Evolutionary conservation across 2,797 vertebrate genomes (phyloP).

Genomic region (Potorous gilbertii): DNA sequence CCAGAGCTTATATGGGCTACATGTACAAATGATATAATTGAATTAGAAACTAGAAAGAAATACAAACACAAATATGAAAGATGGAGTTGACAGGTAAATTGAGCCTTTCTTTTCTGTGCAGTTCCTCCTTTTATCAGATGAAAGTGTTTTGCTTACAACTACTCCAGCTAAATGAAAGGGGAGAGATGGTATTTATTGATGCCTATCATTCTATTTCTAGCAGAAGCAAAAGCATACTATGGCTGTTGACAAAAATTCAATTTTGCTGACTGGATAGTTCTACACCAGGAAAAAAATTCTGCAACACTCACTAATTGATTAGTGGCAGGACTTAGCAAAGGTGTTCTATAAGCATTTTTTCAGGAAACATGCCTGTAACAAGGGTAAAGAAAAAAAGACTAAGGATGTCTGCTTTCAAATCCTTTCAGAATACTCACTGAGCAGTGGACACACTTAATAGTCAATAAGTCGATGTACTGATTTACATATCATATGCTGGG

Average conservation of each 20-base stretch:
- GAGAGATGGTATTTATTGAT: constrained; percentile 68
- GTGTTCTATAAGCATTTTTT: not conserved
- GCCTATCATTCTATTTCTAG: constrained; percentile 71
- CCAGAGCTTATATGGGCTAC: not conserved
- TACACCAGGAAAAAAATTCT: constrained; percentile 66
- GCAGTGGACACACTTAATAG: not conserved
- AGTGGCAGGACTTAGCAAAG: constrained; percentile 39
- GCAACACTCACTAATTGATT: constrained; percentile 54
- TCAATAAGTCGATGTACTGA: not conserved
- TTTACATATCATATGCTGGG: not conserved
- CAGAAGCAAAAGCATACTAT: constrained; percentile 60
- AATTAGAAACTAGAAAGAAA: not conserved
- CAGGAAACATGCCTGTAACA: not conserved
- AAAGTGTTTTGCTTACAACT: constrained; percentile 24
- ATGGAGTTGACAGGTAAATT: constrained; percentile 26
- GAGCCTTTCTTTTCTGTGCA: constrained; percentile 2
- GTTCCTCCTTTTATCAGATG: not conserved
- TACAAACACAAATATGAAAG: not conserved
- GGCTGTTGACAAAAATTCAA: constrained; percentile 75
- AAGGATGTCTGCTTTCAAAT: constrained; percentile 18
- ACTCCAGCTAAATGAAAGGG: constrained; percentile 59
- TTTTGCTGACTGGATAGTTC: constrained; percentile 61
- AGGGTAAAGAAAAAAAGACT: not conserved
- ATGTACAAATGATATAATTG: constrained; percentile 16
- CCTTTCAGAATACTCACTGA: not conserved